Conservation (phyloP, 2,797 vertebrate species). For the Falco concolor region DNA sequence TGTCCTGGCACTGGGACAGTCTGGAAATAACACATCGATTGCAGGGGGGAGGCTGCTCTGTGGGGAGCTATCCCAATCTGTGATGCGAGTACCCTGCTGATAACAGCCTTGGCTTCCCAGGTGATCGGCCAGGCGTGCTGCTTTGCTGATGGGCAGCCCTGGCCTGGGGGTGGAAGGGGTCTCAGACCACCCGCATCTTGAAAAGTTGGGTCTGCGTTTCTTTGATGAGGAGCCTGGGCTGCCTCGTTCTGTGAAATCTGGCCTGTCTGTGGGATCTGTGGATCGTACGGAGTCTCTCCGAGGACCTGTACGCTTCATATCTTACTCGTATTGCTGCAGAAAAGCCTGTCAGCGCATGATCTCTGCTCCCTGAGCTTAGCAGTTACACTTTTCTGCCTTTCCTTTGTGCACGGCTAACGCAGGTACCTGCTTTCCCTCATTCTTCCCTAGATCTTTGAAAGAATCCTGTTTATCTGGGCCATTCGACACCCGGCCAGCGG, state of each 20-base stretch:
- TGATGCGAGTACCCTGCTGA: neutral
- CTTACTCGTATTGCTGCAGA: neutral
- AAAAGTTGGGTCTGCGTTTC: neutral
- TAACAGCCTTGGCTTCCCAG: neutral
- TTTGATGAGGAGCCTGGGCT: neutral
- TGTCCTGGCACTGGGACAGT: neutral
- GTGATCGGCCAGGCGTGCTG: neutral
- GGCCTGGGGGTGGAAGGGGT: neutral
- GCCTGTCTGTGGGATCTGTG: neutral
- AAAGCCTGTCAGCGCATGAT: neutral
- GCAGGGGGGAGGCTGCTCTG: neutral
- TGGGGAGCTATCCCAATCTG: neutral
- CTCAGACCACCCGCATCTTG: neutral
- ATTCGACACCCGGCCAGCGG: conserved; percentile 98
- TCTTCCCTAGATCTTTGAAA: conserved; percentile 90
- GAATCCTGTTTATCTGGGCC: conserved; percentile 98
- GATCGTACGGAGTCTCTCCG: neutral
- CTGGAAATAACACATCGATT: neutral
- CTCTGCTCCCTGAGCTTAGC: neutral
- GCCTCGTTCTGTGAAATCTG: neutral
- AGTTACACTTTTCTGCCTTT: neutral
- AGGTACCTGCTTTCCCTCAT: conserved; percentile 57
- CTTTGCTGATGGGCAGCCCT: neutral
- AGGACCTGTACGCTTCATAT: neutral
- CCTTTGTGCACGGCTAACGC: conserved; percentile 51